phyloP scores from a whole-genome alignment of 1,140 invertebrate genomes.

The Agrypnia vestita region DNA sequence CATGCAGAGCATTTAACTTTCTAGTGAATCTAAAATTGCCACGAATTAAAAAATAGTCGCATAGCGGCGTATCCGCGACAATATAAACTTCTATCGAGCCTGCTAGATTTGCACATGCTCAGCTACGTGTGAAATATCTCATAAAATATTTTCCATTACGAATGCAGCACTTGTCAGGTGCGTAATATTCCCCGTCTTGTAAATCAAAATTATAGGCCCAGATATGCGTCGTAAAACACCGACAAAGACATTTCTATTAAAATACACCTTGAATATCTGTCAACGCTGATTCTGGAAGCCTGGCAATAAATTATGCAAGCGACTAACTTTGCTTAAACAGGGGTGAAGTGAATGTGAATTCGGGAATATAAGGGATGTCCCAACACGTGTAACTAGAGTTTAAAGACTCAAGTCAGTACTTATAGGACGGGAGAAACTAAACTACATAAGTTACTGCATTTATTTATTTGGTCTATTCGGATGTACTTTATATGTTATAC shows the following conservation, averaged over 20 bases:
- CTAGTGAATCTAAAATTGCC: too few relatives aligned
- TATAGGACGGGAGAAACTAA: too few relatives aligned
- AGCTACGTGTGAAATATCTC: not conserved
- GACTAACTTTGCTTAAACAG: slow-evolving; percentile 34
- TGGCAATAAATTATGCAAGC: slow-evolving; percentile 24
- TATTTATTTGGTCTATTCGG: too few relatives aligned
- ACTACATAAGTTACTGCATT: too few relatives aligned
- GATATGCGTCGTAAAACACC: slow-evolving; percentile 6
- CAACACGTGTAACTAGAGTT: too few relatives aligned
- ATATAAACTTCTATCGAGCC: too few relatives aligned
- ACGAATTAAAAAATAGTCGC: too few relatives aligned
- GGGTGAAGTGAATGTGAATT: slow-evolving; percentile 11
- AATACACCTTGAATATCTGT: slow-evolving; percentile 33
- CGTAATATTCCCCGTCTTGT: not conserved
- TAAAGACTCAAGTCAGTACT: too few relatives aligned
- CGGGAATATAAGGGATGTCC: not conserved
- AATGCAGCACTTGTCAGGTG: not conserved
- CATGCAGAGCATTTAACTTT: too few relatives aligned
- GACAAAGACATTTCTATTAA: slow-evolving; percentile 36
- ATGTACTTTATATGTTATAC: too few relatives aligned
- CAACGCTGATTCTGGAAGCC: slow-evolving; percentile 13
- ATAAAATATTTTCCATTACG: slow-evolving; percentile 6
- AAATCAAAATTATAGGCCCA: not conserved
- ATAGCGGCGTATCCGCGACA: too few relatives aligned
- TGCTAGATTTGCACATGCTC: not conserved